Evolutionary conservation across 2,797 vertebrate species (phyloP), one percentile per base, ranked within the genome.

Genomic region (Myiotriccus ornatus): DNA sequence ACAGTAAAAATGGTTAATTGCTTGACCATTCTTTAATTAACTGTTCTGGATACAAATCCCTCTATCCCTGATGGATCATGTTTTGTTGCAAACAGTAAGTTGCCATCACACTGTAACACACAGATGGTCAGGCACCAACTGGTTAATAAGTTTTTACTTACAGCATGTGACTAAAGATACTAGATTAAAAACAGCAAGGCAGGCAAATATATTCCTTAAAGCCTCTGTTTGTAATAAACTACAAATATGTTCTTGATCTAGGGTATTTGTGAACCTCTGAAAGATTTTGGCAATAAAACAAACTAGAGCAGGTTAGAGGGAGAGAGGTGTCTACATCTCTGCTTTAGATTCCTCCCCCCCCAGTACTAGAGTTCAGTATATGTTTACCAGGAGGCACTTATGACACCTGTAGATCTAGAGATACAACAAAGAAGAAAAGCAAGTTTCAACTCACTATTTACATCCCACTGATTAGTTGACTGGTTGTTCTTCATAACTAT

Each of bases 161-260:
- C 7, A 76, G 65, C 65, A 81, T 62, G 30, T 78, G 87, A 71
- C 75, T 28, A 78, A 83, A 47, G n/a, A 75, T 60, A 76, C 27
- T 50, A 81, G 76, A 94, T 76, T 88, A 87, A 84, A 93, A 93
- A 18, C 83, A 95, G 85, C 0, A 0, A 93, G 86, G 56, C 30
- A 46, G 28, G 34, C 24, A 91, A 79, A 84, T 67, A 53, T 81
- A 86, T 91, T 90, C 46, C 60, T 80, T 84, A 76, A 92, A 91
- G 76, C 32, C 84, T 93, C 89, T 92, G 88, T 83, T 75, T 83
- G 92, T 67, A 91, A 88, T 91, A 87, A 94, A 87, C 46, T 64
- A 77, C 49, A 91, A 94, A 60, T 65, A 89, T 24, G 15, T 76
- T 94, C 74, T 59, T 5, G 4, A 84, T 76, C 63, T 60, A 70